These are phyloP conservation scores for Coenonympha glycerion DNA, from an alignment of 2,888 invertebrate genomes.

Conservation along the genomic window DNA sequence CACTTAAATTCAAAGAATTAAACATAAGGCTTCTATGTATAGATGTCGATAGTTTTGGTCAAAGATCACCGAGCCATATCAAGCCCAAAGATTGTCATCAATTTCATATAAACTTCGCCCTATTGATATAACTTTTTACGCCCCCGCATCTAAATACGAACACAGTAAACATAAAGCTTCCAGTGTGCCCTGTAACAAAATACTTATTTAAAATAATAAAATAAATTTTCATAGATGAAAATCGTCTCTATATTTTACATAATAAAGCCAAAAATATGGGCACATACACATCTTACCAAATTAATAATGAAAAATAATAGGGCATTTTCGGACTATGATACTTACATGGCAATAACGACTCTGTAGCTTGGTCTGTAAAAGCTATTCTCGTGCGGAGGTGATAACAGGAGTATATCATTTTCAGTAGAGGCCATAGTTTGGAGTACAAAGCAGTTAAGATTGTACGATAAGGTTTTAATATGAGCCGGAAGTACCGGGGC, in stretches of 20 bases:
- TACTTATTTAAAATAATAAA: conserved; percentile 19
- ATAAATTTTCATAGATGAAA: conserved; percentile 15
- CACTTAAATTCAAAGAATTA: no score
- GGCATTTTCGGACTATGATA: conserved; percentile 30
- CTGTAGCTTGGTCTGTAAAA: conserved; percentile 37
- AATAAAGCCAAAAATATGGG: conserved; percentile 42
- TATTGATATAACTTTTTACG: neutral
- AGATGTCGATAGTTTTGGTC: neutral
- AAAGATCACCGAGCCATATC: neutral
- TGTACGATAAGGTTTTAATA: conserved; percentile 71
- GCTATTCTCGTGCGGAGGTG: conserved; percentile 39
- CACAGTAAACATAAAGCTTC: neutral
- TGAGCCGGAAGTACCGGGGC: conserved; percentile 64
- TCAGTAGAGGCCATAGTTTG: conserved; percentile 64
- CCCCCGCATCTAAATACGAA: conserved; percentile 1
- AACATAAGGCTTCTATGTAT: no score
- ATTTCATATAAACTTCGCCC: neutral
- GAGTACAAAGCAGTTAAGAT: conserved; percentile 72
- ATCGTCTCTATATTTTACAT: conserved; percentile 23
- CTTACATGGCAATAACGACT: conserved; percentile 31
- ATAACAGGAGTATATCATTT: conserved; percentile 62
- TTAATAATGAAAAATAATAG: conserved; percentile 69
- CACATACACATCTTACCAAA: conserved; percentile 63
- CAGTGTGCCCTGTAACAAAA: conserved; percentile 5
- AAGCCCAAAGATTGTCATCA: neutral